phyloP scores from a whole-genome alignment of 2,888 invertebrate species.

The Hemithea aestivaria region DNA sequence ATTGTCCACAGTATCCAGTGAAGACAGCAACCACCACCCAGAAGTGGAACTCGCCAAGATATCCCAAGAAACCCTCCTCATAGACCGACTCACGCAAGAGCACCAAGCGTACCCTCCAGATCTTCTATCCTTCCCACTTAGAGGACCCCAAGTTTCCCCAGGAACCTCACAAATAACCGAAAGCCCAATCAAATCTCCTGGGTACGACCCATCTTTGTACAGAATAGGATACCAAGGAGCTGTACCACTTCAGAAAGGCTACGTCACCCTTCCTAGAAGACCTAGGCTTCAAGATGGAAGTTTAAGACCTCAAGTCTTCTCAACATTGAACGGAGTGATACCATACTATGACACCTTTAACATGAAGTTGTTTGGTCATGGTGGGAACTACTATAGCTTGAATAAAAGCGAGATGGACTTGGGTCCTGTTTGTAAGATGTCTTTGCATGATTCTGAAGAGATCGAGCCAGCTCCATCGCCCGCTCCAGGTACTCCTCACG shows the following conservation, averaged over 20 bases:
- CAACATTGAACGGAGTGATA: conserved; percentile 69
- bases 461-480: conserved; percentile 71
- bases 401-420: conserved; percentile 84
- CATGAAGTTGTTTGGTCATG: conserved; percentile 89
- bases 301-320: conserved; percentile 63
- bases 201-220: conserved; percentile 52
- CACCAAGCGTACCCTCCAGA: conserved; percentile 88
- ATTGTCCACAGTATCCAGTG: conserved; percentile 71
- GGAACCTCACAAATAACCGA: conserved; percentile 44
- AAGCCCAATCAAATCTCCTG: conserved; percentile 66
- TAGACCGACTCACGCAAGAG: conserved; percentile 63
- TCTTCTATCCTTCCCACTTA: conserved; percentile 86
- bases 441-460: conserved; percentile 68
- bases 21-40: conserved; percentile 81
- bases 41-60: conserved; percentile 78
- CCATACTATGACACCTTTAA: conserved; percentile 89
- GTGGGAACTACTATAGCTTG: conserved; percentile 86
- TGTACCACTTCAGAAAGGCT: conserved; percentile 83
- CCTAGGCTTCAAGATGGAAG: conserved; percentile 82
- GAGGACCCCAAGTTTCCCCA: conserved; percentile 75
- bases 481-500: conserved; percentile 73
- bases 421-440: conserved; percentile 74
- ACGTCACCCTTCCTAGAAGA: conserved; percentile 91
- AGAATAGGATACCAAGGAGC: conserved; percentile 77
- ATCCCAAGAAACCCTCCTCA: conserved; percentile 69